Conservation (phyloP, 35 echinoderm and acorn worm genomes). For the Heliocidaris tuberculata region DNA sequence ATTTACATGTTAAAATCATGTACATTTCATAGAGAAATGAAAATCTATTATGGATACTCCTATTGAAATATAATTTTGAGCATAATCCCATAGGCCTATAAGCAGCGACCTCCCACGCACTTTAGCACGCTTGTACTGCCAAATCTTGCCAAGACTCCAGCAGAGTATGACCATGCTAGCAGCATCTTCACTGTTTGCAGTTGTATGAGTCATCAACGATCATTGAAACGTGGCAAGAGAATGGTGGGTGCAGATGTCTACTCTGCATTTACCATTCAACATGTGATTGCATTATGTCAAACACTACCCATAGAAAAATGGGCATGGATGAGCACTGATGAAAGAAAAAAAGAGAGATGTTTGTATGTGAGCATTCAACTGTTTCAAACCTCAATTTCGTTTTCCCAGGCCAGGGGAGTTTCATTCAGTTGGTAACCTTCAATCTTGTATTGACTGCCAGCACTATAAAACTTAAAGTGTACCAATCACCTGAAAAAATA, state of each 20-base stretch:
- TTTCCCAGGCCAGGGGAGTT: not conserved
- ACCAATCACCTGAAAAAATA: too few relatives aligned
- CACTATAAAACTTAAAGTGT: too few relatives aligned
- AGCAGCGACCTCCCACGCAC: not conserved
- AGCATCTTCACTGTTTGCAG: not conserved
- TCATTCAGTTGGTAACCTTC: not conserved
- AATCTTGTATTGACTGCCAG: not conserved
- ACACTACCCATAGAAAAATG: not conserved
- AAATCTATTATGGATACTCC: too few relatives aligned
- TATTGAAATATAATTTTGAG: not conserved
- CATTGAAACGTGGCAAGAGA: constrained; percentile 38
- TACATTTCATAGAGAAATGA: too few relatives aligned
- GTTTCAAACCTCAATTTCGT: not conserved
- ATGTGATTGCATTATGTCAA: not conserved
- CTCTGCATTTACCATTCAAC: not conserved
- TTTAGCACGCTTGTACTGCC: not conserved
- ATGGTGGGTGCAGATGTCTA: constrained; percentile 3
- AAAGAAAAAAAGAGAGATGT: not conserved
- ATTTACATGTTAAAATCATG: too few relatives aligned
- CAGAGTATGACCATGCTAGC: not conserved
- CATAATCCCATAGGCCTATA: not conserved
- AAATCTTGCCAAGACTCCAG: not conserved
- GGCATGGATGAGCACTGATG: not conserved
- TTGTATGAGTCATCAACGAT: constrained; percentile 15
- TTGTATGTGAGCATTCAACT: not conserved